These are phyloP conservation scores for Corydoras sp. DNA, from an alignment of 2,113 vertebrate genomes.

Conservation along the genomic window DNA sequence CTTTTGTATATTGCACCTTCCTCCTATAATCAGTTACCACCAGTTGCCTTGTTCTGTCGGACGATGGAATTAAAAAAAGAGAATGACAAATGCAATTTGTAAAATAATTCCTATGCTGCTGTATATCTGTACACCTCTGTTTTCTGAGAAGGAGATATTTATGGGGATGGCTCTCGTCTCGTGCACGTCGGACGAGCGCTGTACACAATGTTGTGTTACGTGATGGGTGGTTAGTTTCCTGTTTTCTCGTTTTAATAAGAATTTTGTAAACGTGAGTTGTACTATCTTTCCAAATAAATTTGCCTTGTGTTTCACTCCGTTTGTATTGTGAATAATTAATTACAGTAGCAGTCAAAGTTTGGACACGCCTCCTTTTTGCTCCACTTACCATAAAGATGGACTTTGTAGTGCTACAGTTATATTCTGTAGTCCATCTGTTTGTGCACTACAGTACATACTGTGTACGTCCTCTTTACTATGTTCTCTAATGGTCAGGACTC, in stretches of 20 bases:
- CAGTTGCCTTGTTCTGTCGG: conserved; percentile 68
- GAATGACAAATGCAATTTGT: conserved; percentile 40
- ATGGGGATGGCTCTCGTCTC: conserved; percentile 47
- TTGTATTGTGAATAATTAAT: neutral
- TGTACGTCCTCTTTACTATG: no score
- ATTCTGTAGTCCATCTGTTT: no score
- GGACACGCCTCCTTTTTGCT: no score
- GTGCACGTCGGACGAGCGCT: conserved; percentile 36
- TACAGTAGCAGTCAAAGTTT: no score
- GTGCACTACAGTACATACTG: no score
- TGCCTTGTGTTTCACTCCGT: conserved; percentile 29
- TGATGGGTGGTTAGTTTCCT: conserved; percentile 43
- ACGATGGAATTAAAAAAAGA: conserved; percentile 46
- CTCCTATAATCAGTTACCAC: conserved; percentile 64
- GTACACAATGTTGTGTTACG: conserved; percentile 48
- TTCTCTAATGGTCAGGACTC: no score
- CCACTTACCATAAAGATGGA: no score
- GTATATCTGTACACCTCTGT: conserved; percentile 63
- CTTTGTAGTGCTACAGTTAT: no score
- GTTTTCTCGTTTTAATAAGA: conserved; percentile 55
- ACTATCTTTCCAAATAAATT: conserved; percentile 65
- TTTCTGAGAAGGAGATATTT: conserved; percentile 61
- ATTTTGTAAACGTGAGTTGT: conserved; percentile 68
- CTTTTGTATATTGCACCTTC: conserved; percentile 67
- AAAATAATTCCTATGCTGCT: conserved; percentile 64